A percentile compares a stretch with the other conserved stretches of the same genome.
Evolutionary conservation across 2,113 vertebrate genomes (phyloP).

Genomic region (Rhadina sibilatrix): DNA sequence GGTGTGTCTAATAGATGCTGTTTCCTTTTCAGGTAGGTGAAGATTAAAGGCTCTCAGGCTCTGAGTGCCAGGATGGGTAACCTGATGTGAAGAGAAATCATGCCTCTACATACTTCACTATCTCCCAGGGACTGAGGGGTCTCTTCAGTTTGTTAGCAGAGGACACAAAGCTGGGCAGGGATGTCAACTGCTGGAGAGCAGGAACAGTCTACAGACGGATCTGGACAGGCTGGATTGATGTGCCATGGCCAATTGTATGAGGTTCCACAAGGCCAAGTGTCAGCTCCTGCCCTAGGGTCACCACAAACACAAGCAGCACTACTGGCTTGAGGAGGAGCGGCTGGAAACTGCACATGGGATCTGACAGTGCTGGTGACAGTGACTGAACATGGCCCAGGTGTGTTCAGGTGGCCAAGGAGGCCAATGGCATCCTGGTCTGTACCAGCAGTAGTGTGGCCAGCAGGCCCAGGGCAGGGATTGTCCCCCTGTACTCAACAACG

Average conservation of each 20-base stretch:
- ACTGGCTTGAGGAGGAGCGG: no score
- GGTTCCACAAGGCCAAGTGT: no score
- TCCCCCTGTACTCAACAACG: rapidly evolving
- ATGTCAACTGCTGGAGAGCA: not conserved
- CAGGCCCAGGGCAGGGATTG: not conserved
- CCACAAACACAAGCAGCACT: not conserved
- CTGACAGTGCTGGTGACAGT: not conserved
- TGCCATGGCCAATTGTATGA: no score
- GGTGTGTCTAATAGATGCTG: not conserved
- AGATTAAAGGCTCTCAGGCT: not conserved
- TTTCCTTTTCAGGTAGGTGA: not conserved
- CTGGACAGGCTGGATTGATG: not conserved
- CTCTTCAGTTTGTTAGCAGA: not conserved
- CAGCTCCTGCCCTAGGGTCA: not conserved
- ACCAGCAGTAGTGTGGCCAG: not conserved
- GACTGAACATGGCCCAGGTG: rapidly evolving
- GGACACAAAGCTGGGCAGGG: not conserved
- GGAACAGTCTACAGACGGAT: not conserved
- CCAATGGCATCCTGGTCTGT: not conserved
- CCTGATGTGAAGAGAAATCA: not conserved
- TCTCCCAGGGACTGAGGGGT: not conserved
- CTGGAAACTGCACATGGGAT: not conserved
- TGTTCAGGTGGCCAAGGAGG: not conserved
- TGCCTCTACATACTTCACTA: not conserved
- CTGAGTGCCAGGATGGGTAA: not conserved